phyloP scores from a whole-genome alignment of 2,797 vertebrate genomes.

The Notolabrus celidotus region DNA sequence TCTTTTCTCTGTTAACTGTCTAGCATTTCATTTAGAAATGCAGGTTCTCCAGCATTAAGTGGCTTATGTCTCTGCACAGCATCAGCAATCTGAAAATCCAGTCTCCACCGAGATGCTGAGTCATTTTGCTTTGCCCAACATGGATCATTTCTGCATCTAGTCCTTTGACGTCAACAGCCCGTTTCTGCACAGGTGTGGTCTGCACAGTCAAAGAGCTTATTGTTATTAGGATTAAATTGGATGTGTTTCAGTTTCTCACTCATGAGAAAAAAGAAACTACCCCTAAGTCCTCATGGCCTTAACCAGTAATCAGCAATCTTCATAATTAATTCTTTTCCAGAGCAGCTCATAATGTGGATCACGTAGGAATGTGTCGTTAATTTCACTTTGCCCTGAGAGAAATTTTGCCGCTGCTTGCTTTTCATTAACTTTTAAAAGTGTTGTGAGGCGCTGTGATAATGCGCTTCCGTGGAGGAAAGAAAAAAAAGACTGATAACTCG shows the following conservation, averaged over 20 bases:
- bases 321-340: slow-evolving; percentile 58
- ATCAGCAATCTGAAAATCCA: slow-evolving; percentile 60
- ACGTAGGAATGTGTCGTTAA: slow-evolving; percentile 53
- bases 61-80: slow-evolving; percentile 39
- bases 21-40: slow-evolving; percentile 22
- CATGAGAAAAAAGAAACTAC: slow-evolving; percentile 4
- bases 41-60: slow-evolving; percentile 31
- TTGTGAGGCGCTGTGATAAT: slow-evolving; percentile 49
- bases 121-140: slow-evolving; percentile 53
- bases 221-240: not conserved
- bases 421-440: slow-evolving; percentile 71
- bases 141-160: slow-evolving; percentile 41
- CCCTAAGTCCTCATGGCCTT: slow-evolving; percentile 15
- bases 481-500: slow-evolving; percentile 45
- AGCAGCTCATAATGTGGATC: slow-evolving; percentile 53
- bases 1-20: slow-evolving; percentile 21
- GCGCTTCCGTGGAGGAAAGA: slow-evolving; percentile 14
- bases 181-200: slow-evolving; percentile 58
- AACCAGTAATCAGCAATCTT: slow-evolving; percentile 55
- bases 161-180: slow-evolving; percentile 48
- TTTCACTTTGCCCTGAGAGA: slow-evolving; percentile 59
- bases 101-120: slow-evolving; percentile 64
- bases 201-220: not conserved
- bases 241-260: slow-evolving; percentile 4
- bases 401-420: slow-evolving; percentile 63